Evolutionary conservation across 2,797 vertebrate species (phyloP), one percentile per base, ranked within the genome.

Genomic region (Hypotaenidia okinawae): DNA sequence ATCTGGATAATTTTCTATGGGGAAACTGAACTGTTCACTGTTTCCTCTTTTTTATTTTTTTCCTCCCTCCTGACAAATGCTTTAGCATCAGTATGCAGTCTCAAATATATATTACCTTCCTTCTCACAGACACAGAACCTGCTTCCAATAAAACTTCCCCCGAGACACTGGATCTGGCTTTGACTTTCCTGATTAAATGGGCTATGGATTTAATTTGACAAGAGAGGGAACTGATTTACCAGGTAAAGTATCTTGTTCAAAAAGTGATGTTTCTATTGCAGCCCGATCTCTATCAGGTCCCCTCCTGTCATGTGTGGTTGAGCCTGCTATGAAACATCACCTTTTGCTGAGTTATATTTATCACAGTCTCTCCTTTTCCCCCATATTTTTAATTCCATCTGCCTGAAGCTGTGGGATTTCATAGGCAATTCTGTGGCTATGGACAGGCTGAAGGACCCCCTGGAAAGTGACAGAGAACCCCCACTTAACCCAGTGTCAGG

Each of bases 141-240:
- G 69, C 80, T 94, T 92, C 86, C 92, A 77, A 84, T 73, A 89
- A 87, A 96, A 93, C 88, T 82, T 66, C 90, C 74, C 90, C 19
- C 0, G 51, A 79, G 94, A 88, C 66, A 17, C 39, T 22, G 25
- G 90, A 72, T 66, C 80, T 54, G 66, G 76, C 83, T 90, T 90
- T 93, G 80, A 68, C 90, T 94, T 75, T 73, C 62, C 84, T 89
- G 92, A 96, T 92, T 87, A 90, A 96, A 94, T 17, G 73, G 54
- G 58, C 74, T 80, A 24, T 10, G 51, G 89, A 82, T 90, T 95
- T 92, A 79, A 94, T 87, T 79, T 87, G 94, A 78, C 70, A 90
- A 85, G 81, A 63, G 76, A 73, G 16, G 64, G 80, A 90, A 68
- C 72, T 80, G 80, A 83, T 94, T 88, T 90, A 88, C 59, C 83